Conservation (phyloP, 2,797 vertebrate genomes). For the Lutjanus argentimaculatus region DNA sequence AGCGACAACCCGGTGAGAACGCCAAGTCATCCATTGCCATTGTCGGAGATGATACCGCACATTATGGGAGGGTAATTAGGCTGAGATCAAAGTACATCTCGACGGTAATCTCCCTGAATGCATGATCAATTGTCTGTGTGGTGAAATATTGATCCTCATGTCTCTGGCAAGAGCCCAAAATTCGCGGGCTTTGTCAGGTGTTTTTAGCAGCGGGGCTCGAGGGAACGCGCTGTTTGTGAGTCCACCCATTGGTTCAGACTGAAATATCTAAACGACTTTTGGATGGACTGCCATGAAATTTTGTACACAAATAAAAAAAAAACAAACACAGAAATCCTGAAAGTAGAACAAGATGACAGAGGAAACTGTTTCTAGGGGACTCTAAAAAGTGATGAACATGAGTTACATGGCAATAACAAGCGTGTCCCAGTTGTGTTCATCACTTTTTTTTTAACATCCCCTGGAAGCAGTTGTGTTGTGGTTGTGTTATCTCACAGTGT, state of each 20-base stretch:
- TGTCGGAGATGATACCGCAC: constrained; percentile 39
- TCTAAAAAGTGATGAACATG: no score
- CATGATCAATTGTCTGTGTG: constrained; percentile 21
- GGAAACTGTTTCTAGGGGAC: background rate
- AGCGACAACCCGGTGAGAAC: constrained; percentile 13
- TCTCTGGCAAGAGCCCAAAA: background rate
- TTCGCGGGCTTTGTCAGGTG: background rate
- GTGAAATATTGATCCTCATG: constrained; percentile 40
- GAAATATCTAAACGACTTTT: background rate
- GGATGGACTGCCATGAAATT: no score
- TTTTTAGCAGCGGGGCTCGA: background rate
- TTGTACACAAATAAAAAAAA: background rate
- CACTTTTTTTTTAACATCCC: no score
- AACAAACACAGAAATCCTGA: background rate
- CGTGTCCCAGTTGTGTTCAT: no score
- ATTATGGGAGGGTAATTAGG: constrained; percentile 38
- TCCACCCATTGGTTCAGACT: background rate
- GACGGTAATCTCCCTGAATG: constrained; percentile 33
- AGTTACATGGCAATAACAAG: no score
- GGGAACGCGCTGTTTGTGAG: background rate
- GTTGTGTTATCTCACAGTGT: no score
- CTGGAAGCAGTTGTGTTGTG: no score
- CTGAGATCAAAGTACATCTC: constrained; percentile 47
- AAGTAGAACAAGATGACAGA: background rate
- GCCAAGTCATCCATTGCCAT: constrained; percentile 21